phyloP scores from a whole-genome alignment of 2,888 invertebrate genomes.

The Notocelia uddmanniana region DNA sequence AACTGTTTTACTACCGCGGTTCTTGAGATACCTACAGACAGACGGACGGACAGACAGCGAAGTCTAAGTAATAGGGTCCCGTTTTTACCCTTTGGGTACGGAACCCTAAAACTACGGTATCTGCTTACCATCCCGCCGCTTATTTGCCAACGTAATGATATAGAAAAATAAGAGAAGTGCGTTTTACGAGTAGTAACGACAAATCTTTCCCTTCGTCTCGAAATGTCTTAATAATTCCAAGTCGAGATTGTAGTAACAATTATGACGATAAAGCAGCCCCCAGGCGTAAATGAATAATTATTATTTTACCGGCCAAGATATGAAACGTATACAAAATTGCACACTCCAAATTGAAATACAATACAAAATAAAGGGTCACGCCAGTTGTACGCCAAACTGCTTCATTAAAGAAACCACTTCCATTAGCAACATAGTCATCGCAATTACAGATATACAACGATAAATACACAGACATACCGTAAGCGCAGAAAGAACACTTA shows the following conservation, averaged over 20 bases:
- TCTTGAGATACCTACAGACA: too few relatives aligned
- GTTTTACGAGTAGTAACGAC: too few relatives aligned
- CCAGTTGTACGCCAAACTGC: slow-evolving; percentile 28
- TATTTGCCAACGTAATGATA: too few relatives aligned
- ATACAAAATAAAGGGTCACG: slow-evolving; percentile 23
- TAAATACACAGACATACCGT: slow-evolving; percentile 58
- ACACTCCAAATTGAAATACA: slow-evolving; percentile 14
- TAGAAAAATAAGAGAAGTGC: not conserved
- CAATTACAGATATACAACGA: slow-evolving; percentile 58
- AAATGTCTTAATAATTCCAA: not conserved
- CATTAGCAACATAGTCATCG: slow-evolving; percentile 53
- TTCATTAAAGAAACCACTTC: slow-evolving; percentile 45
- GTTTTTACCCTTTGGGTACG: too few relatives aligned
- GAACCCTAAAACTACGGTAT: too few relatives aligned
- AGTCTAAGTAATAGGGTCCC: too few relatives aligned
- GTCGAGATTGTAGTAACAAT: not conserved
- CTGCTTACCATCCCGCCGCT: too few relatives aligned
- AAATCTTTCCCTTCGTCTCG: not conserved
- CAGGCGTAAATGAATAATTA: not conserved
- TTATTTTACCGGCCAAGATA: not conserved
- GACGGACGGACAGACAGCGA: too few relatives aligned
- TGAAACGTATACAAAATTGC: slow-evolving; percentile 26
- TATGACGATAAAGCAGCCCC: not conserved
- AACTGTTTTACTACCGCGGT: too few relatives aligned
- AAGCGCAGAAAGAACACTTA: slow-evolving; percentile 51